Conservation (phyloP, 2,797 vertebrate species). For the Phoebastria nigripes region DNA sequence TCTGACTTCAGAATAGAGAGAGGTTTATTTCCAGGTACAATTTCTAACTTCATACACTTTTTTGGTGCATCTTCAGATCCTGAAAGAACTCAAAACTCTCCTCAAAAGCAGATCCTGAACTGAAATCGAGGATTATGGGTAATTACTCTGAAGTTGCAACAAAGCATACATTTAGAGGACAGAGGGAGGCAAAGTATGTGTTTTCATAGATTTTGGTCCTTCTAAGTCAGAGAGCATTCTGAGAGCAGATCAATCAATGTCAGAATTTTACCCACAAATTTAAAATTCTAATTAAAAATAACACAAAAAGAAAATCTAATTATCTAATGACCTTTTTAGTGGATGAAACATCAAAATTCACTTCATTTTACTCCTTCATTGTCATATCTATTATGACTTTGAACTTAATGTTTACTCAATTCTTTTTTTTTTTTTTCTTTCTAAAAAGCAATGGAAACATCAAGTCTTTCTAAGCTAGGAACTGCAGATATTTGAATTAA, state of each 20-base stretch:
- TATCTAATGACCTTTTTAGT: background rate
- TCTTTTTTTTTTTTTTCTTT: background rate
- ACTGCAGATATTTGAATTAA: background rate
- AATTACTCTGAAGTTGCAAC: background rate
- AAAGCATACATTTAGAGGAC: background rate
- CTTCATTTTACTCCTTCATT: background rate
- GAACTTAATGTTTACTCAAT: background rate
- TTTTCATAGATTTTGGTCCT: background rate
- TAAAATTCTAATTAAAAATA: background rate
- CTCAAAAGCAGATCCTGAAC: background rate
- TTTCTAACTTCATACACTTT: background rate
- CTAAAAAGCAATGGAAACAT: background rate
- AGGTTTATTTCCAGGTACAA: background rate
- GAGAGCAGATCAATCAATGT: background rate
- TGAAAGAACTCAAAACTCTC: background rate
- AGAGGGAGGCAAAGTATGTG: background rate
- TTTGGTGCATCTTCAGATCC: background rate
- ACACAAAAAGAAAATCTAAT: background rate
- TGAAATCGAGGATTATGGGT: background rate
- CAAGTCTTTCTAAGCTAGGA: background rate
- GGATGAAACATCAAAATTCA: background rate
- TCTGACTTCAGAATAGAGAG: background rate
- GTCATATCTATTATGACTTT: background rate
- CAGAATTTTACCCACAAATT: background rate
- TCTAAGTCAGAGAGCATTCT: background rate